These are phyloP conservation scores for Patella depressa DNA, from an alignment of 2,888 invertebrate species.

Conservation along the genomic window DNA sequence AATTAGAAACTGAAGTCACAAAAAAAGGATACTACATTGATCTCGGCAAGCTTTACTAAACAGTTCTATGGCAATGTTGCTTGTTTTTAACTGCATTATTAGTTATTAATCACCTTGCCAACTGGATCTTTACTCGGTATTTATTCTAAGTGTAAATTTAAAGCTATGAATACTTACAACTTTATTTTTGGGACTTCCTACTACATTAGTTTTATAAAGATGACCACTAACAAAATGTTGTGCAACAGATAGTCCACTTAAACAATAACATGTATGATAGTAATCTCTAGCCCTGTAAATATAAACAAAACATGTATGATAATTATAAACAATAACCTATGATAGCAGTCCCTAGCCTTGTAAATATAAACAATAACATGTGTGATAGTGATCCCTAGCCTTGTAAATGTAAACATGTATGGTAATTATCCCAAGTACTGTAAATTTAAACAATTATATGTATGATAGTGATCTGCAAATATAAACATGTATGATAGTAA, in stretches of 20 bases:
- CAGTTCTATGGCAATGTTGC: no score
- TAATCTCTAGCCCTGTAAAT: conserved; percentile 83
- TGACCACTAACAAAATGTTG: conserved; percentile 76
- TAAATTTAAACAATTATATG: conserved; percentile 49
- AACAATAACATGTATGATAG: conserved; percentile 96
- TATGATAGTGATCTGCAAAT: conserved; percentile 87
- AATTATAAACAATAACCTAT: conserved; percentile 98
- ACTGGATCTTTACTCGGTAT: no score
- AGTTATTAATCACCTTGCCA: no score
- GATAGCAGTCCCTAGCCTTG: conserved; percentile 92
- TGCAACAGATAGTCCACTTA: conserved; percentile 94
- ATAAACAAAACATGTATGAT: conserved; percentile 65
- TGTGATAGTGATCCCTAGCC: no score
- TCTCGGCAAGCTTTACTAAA: no score
- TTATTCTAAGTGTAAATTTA: neutral
- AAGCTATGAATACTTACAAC: conserved; percentile 73
- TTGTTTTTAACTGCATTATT: no score
- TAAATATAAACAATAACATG: conserved; percentile 20
- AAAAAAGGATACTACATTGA: no score
- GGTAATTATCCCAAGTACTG: conserved; percentile 92
- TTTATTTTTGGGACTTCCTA: conserved; percentile 81
- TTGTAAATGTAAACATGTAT: conserved; percentile 82
- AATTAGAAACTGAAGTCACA: no score
- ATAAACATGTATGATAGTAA: conserved; percentile 97
- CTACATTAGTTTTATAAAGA: conserved; percentile 71